A percentile compares a stretch with the other conserved stretches of the same genome.
These are phyloP conservation scores for Crenuchus spilurus DNA, from an alignment of 2,797 vertebrate species.

Conservation along the genomic window DNA sequence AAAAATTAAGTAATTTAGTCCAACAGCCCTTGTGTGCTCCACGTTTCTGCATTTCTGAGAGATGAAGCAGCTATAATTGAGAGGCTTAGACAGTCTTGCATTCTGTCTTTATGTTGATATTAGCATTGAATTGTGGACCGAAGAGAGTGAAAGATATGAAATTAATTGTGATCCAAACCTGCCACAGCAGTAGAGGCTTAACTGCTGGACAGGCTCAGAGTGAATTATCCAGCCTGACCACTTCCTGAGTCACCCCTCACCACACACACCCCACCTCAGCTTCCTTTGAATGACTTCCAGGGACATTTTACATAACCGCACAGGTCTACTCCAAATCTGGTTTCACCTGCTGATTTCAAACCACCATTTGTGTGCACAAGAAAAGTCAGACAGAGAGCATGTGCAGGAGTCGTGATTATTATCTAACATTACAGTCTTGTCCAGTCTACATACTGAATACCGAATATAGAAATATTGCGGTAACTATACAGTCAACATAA, in stretches of 20 bases:
- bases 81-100: no score
- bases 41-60: no score
- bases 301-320: conserved; percentile 58
- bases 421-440: no score
- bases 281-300: conserved; percentile 49
- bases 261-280: not conserved
- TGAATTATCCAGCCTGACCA: not conserved
- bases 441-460: no score
- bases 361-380: conserved; percentile 47
- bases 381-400: not conserved
- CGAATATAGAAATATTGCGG: no score
- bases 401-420: not conserved
- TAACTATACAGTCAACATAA: no score
- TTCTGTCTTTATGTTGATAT: not conserved
- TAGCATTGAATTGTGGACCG: not conserved
- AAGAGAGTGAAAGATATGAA: no score
- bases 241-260: not conserved
- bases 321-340: conserved; percentile 60
- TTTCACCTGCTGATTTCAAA: conserved; percentile 41
- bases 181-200: not conserved
- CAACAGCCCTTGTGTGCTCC: no score
- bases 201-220: not conserved
- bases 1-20: no score
- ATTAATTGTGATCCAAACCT: no score
- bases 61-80: no score